Percentiles rank a stretch among this genome's conserved stretches.
These are phyloP conservation scores for Seriola aureovittata DNA, from an alignment of 2,113 vertebrate genomes.

Conservation along the genomic window DNA sequence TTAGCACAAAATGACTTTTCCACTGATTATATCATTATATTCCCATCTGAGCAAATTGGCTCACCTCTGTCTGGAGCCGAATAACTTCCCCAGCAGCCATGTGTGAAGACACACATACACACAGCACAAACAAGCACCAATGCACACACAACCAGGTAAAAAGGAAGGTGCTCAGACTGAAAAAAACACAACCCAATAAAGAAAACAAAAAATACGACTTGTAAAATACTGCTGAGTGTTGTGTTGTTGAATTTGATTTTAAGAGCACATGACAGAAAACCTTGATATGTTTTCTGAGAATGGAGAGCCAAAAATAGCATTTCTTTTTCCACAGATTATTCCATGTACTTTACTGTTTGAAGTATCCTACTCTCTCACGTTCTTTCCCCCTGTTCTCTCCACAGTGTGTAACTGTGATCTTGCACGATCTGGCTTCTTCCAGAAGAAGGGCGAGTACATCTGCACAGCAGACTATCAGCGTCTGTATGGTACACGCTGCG, in stretches of 20 bases:
- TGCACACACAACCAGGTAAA: slow-evolving; percentile 24
- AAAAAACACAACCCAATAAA: background rate
- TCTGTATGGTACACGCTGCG: slow-evolving; percentile 96
- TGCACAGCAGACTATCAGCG: slow-evolving; percentile 98
- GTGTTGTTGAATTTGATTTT: background rate
- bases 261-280: slow-evolving; percentile 8
- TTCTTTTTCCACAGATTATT: background rate
- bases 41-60: slow-evolving; percentile 72
- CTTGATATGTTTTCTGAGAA: background rate
- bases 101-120: slow-evolving; percentile 51
- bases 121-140: slow-evolving; percentile 19
- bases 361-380: background rate
- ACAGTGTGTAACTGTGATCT: slow-evolving; percentile 97
- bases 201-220: background rate
- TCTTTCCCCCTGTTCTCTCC: slow-evolving; percentile 32
- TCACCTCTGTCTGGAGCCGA: slow-evolving; percentile 59
- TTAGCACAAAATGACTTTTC: slow-evolving; percentile 69
- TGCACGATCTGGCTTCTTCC: slow-evolving; percentile 97
- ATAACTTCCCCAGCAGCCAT: slow-evolving; percentile 49
- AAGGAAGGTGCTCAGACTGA: background rate
- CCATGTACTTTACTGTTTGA: background rate
- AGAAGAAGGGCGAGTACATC: slow-evolving; percentile 99
- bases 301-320: slow-evolving; percentile 5
- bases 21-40: slow-evolving; percentile 76
- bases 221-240: background rate